Percentiles rank a stretch among this genome's conserved stretches.
Conservation (phyloP, 2,113 vertebrate species). For the Rhynchomys soricoides region DNA sequence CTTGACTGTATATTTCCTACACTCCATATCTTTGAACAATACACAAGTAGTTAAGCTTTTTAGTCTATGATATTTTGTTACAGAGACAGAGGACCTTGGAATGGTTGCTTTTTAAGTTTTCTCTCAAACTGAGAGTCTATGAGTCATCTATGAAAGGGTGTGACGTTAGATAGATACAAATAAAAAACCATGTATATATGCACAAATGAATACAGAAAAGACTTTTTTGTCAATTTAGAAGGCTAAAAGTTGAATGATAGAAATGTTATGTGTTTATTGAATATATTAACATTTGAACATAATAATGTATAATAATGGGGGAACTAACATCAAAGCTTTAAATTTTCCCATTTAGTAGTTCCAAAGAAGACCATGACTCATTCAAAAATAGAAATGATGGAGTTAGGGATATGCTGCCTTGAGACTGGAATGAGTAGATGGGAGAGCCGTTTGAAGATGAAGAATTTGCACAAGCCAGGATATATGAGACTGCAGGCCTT, state of each 20-base stretch:
- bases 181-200: neutral
- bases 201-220: neutral
- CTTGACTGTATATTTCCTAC: neutral
- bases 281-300: neutral
- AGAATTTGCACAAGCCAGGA: neutral
- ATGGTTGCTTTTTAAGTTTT: neutral
- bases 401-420: neutral
- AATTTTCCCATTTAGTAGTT: neutral
- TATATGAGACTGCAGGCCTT: neutral
- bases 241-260: neutral
- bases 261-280: neutral
- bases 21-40: neutral
- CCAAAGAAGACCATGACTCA: neutral
- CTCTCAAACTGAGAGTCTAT: neutral
- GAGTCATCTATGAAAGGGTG: neutral
- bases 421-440: neutral
- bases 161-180: neutral
- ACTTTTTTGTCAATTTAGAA: neutral
- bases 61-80: neutral
- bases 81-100: neutral
- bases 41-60: neutral
- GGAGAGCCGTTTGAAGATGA: neutral
- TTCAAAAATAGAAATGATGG: neutral
- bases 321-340: neutral
- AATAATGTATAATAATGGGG: neutral